Percentiles rank a stretch among this genome's conserved stretches.
These are phyloP conservation scores for Meiosimyza decipiens DNA, from an alignment of 2,888 invertebrate genomes.

Conservation along the genomic window DNA sequence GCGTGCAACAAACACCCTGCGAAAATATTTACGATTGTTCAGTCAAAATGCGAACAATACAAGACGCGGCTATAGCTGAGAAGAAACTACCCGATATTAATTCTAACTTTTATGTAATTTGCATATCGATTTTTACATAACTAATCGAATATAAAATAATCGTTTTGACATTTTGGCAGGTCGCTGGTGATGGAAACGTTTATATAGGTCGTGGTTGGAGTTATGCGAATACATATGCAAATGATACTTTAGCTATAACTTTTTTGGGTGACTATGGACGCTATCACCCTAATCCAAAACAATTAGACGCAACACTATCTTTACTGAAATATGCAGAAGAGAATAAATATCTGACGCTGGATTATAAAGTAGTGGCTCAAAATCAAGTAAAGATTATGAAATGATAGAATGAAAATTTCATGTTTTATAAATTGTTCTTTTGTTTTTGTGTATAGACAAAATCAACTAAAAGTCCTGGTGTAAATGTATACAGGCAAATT, in stretches of 20 bases:
- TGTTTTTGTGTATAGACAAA: slow-evolving; percentile 57
- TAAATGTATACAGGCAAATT: slow-evolving; percentile 67
- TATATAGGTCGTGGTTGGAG: slow-evolving; percentile 71
- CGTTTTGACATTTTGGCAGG: slow-evolving; percentile 49
- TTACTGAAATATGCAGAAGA: slow-evolving; percentile 67
- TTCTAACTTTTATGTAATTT: slow-evolving; percentile 65
- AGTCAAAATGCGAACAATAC: slow-evolving; percentile 66
- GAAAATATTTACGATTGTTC: slow-evolving; percentile 65
- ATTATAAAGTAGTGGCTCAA: slow-evolving; percentile 69
- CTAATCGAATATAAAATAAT: neutral
- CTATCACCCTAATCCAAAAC: slow-evolving; percentile 63
- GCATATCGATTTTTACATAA: slow-evolving; percentile 27
- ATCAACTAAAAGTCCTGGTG: slow-evolving; percentile 68
- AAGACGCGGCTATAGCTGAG: slow-evolving; percentile 66
- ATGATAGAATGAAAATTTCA: neutral
- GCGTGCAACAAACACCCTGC: slow-evolving; percentile 65
- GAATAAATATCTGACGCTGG: slow-evolving; percentile 62
- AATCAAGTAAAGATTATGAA: slow-evolving; percentile 64
- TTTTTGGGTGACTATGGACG: slow-evolving; percentile 69
- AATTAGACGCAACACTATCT: slow-evolving; percentile 67
- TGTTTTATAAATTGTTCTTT: slow-evolving; percentile 11
- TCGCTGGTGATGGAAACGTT: slow-evolving; percentile 71
- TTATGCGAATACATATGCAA: slow-evolving; percentile 69
- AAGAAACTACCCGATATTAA: slow-evolving; percentile 67
- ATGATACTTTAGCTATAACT: slow-evolving; percentile 67